Conservation (phyloP, 2,113 vertebrate species). For the Protobothrops flavoviridis region DNA sequence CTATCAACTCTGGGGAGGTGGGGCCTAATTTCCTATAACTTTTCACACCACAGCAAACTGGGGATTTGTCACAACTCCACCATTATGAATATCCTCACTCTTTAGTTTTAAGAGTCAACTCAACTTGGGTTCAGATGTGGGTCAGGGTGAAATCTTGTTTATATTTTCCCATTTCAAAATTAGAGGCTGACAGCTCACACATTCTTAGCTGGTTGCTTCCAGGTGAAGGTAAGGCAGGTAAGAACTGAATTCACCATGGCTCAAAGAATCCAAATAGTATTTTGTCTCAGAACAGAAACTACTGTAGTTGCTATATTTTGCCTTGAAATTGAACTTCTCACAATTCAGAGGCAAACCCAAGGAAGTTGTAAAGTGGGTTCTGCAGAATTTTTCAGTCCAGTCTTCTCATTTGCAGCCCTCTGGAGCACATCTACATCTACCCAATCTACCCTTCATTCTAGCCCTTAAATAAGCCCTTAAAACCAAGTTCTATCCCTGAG, state of each 20-base stretch:
- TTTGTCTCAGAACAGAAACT: neutral
- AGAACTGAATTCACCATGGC: neutral
- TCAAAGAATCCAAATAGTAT: neutral
- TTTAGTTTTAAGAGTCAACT: neutral
- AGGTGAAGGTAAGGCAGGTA: neutral
- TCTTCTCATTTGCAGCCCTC: neutral
- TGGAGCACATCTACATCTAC: neutral
- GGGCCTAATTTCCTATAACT: neutral
- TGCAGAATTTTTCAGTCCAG: neutral
- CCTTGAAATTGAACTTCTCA: neutral
- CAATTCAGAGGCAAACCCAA: neutral
- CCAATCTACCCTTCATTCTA: neutral
- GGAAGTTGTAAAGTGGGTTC: neutral
- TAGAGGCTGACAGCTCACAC: neutral
- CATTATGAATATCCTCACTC: neutral
- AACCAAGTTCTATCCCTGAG: neutral
- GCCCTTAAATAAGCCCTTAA: neutral
- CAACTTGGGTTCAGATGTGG: neutral
- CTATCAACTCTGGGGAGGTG: neutral
- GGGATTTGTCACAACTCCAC: neutral
- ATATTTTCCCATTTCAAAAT: neutral
- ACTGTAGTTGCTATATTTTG: neutral
- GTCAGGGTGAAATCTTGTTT: neutral
- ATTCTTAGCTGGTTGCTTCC: neutral
- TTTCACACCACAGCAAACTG: neutral